Evolutionary conservation across 2,888 invertebrate species (phyloP), one percentile per base, ranked within the genome.

Genomic region (Amiota communis): DNA sequence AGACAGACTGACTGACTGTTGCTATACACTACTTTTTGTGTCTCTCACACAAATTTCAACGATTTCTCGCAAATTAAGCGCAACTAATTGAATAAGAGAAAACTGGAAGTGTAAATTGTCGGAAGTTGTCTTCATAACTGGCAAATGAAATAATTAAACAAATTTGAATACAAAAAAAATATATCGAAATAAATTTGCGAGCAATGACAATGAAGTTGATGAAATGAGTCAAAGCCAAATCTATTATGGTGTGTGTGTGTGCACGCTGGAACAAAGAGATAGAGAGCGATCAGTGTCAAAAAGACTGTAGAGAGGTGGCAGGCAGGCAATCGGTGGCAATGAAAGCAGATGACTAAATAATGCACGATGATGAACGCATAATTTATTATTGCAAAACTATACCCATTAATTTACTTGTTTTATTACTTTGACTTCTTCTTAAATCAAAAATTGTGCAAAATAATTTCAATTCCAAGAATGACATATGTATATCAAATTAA

Each of bases 351-450:
- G 59, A 59, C 59, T 59, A 63, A 63, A 63, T 10, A 61, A 63
- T 63, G 46, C 63, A 63, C n/a, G 46, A 63, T 2, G 63, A 63
- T 63, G 65, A 72, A 56, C 53, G 67, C 69, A 53, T 73, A 59
- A 46, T 10, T 20, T 23, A 73, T 71, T 76, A 72, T 81, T 74
- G 75, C 72, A 81, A 75, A 77, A 36, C 6, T 36, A 36, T 36
- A 3, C 3, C 23, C 3, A 36, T 36, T 36, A 6, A 2, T 36
- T 36, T 36, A 36, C 8, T 36, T 36, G n/a, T 36, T 6, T 36
- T 36, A 36, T 36, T 36, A 36, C 2, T 36, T 36, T 36, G 6
- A 36, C 4, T n/a, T n/a, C n/a, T n/a, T n/a, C n/a, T 36, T 36
- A 2, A 36, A 36, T 36, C 36, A 36, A 36, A 36, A 36, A 36